phyloP scores from a whole-genome alignment of 2,797 vertebrate genomes.

The Uromys caudimaculatus region DNA sequence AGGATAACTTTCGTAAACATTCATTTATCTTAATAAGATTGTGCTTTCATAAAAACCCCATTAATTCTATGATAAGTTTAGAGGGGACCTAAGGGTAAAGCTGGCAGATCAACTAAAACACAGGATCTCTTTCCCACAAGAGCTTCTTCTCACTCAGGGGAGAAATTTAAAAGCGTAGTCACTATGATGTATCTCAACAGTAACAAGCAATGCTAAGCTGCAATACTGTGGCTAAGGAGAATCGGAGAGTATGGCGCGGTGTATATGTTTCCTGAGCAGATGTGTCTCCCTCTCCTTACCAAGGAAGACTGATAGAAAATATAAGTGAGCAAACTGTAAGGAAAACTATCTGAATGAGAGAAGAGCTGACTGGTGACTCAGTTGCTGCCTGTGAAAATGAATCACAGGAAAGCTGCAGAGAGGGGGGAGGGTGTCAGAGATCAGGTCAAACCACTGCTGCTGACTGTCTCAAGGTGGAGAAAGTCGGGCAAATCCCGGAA shows the following conservation, averaged over 20 bases:
- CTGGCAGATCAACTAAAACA: background rate
- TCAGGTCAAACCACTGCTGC: background rate
- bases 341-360: background rate
- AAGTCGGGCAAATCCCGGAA: background rate
- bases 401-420: background rate
- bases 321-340: background rate
- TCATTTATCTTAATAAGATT: slow-evolving; percentile 58
- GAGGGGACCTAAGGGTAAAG: background rate
- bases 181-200: background rate
- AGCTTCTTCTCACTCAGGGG: background rate
- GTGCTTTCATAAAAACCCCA: slow-evolving; percentile 20
- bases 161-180: background rate
- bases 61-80: slow-evolving; percentile 52
- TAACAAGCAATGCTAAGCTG: background rate
- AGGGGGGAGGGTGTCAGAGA: background rate
- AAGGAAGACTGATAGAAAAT: background rate
- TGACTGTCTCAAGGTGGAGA: background rate
- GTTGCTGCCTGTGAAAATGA: background rate
- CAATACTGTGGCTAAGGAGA: background rate
- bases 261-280: background rate
- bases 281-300: background rate
- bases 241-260: background rate
- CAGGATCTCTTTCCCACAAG: background rate
- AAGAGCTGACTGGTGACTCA: background rate
- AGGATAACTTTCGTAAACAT: slow-evolving; percentile 1